Base-by-base conservation (phyloP, 2,888 invertebrate genomes). In the Tachina lurida region DNA sequence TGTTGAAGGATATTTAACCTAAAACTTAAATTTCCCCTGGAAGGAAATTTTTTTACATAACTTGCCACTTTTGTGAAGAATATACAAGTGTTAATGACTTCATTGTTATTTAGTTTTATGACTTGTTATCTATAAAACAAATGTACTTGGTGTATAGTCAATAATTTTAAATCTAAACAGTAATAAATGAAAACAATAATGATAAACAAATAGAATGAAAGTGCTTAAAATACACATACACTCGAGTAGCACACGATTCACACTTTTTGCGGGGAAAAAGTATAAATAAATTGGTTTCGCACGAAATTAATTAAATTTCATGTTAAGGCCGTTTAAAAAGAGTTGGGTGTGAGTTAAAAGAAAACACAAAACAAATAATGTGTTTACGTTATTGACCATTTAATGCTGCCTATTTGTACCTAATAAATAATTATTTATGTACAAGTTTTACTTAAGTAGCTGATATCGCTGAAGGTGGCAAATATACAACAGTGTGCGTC, bases 121-220 rank as follows among this genome's bases (percentile, higher is more conserved):
- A 77, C 12, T 63, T 13, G 31, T 77, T 82, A 79, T 78, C 78
- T 75, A 43, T 58, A 22, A 77, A 71, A 58, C 19, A 17, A 65
- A 41, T 43, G 17, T 43, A 43, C 10, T 67, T 43, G 41, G 49
- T 15, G 52, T 60, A 78, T 73, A 67, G 31, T 54, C 67, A 73
- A 73, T 77, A 60, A 67, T 67, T 52, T 65, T 54, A 73, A 60
- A 19, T 77, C 52, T 67, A 67, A 74, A 68, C 41, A 67, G 39
- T 56, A 70, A 56, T 52, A 70, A 68, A 47, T 62, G n/a, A 43
- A 49, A 52, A 47, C 76, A 76, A 67, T 73, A 76, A 19, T 58
- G 67, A 74, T 70, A 84, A 80, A 49, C 54, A 80, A 74, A 80
- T 65, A 74, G 17, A 68, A 10, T 47, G 13, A 74, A 70, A 75